Conservation (phyloP, 2,797 vertebrate genomes). For the Acanthiza pusilla region DNA sequence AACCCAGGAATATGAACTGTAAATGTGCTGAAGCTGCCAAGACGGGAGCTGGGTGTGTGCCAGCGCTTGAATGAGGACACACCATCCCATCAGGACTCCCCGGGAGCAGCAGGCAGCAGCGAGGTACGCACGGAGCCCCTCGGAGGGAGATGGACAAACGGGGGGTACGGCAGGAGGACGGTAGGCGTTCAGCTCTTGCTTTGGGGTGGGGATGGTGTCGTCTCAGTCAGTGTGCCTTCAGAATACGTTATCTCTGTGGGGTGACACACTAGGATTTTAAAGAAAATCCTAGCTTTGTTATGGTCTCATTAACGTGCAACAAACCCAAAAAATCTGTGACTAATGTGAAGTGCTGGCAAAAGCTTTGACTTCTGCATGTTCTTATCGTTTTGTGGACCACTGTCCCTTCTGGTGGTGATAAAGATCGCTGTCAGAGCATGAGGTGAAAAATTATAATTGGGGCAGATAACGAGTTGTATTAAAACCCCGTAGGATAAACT, state of each 20-base stretch:
- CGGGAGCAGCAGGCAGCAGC: background rate
- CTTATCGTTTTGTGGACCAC: background rate
- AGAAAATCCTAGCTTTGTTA: background rate
- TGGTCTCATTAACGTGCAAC: background rate
- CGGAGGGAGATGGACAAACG: background rate
- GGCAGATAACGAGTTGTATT: background rate
- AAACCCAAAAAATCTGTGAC: background rate
- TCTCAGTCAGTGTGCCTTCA: background rate
- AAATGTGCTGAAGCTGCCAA: background rate
- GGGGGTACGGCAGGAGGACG: background rate
- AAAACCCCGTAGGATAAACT: background rate
- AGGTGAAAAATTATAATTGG: background rate
- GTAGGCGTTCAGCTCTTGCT: accelerated
- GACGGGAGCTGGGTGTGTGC: background rate
- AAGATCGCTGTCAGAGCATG: background rate
- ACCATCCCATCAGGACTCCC: background rate
- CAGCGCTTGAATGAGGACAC: background rate
- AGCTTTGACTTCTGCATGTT: background rate
- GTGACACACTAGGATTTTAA: background rate
- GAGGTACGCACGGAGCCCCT: background rate
- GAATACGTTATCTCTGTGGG: background rate
- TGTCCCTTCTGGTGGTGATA: background rate
- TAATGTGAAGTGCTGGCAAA: background rate
- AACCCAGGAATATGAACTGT: background rate
- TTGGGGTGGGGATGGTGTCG: background rate